A percentile compares a stretch with the other conserved stretches of the same genome.
These are phyloP conservation scores for Dolichallabes microphthalmus DNA, from an alignment of 2,113 vertebrate genomes.

Conservation along the genomic window DNA sequence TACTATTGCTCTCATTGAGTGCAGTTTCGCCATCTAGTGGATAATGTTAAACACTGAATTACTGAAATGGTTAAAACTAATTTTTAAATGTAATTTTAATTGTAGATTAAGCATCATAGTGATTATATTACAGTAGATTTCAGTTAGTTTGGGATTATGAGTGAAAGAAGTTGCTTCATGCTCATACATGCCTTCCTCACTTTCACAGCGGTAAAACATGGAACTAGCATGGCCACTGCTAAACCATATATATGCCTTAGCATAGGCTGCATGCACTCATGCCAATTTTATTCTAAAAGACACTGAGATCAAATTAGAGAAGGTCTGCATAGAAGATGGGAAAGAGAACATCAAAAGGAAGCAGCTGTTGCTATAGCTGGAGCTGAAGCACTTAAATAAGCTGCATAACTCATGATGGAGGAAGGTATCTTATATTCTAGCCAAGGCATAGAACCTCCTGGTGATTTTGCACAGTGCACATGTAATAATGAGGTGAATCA, in stretches of 20 bases:
- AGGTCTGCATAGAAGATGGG: not conserved
- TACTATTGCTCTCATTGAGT: no score
- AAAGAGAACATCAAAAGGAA: not conserved
- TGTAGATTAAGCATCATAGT: not conserved
- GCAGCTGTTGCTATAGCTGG: not conserved
- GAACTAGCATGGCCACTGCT: not conserved
- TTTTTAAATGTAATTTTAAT: not conserved
- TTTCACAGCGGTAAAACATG: not conserved
- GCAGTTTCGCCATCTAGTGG: not conserved
- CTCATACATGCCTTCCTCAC: not conserved
- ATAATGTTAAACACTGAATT: not conserved
- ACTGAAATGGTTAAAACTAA: not conserved
- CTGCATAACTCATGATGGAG: not conserved
- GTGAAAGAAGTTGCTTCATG: not conserved
- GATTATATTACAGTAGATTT: not conserved
- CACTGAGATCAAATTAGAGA: not conserved
- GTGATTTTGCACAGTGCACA: not conserved
- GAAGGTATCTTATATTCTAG: not conserved
- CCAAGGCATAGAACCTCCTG: not conserved
- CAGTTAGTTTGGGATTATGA: not conserved
- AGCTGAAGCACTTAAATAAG: not conserved
- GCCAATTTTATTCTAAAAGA: not conserved
- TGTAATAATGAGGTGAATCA: not conserved
- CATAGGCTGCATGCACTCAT: not conserved
- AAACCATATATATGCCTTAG: not conserved